Percentiles rank a stretch among this genome's conserved stretches.
phyloP scores from a whole-genome alignment of 1,140 invertebrate genomes.

The Aphelenchoides fujianensis region DNA sequence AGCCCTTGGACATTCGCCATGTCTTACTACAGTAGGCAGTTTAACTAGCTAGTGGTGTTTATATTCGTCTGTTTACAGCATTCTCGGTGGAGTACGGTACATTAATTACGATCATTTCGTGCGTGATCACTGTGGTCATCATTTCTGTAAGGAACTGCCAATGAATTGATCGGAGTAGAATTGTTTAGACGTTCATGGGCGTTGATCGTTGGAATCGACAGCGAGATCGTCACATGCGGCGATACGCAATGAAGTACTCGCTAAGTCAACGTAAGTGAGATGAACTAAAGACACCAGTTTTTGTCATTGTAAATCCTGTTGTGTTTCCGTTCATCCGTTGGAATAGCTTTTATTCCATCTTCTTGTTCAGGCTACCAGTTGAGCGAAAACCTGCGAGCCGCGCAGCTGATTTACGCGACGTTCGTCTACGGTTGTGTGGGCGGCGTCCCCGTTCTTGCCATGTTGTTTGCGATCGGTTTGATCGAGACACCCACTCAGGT shows the following conservation, averaged over 20 bases:
- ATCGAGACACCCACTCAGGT: not conserved
- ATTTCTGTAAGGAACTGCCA: not conserved
- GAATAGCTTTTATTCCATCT: too few relatives aligned
- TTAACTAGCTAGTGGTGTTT: not conserved
- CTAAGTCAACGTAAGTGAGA: not conserved
- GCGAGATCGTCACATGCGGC: not conserved
- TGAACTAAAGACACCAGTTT: too few relatives aligned
- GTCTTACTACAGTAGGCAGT: constrained; percentile 9
- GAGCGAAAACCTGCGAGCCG: constrained; percentile 2
- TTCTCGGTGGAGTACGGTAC: not conserved
- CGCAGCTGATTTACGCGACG: not conserved
- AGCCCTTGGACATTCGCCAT: not conserved
- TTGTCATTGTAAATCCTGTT: too few relatives aligned
- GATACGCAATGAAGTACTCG: not conserved
- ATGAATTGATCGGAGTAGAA: not conserved
- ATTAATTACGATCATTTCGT: not conserved
- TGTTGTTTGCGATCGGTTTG: not conserved
- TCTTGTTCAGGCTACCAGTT: constrained; percentile 2
- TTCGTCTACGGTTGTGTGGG: not conserved
- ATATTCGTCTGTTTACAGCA: too few relatives aligned
- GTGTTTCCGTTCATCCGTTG: too few relatives aligned
- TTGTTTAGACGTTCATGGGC: not conserved
- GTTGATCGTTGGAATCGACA: constrained; percentile 10
- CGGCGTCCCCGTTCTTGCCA: not conserved
- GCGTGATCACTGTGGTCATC: not conserved